Evolutionary conservation across 1,140 invertebrate species (phyloP), one percentile per base, ranked within the genome.

Genomic region (Drosophila yakuba): DNA sequence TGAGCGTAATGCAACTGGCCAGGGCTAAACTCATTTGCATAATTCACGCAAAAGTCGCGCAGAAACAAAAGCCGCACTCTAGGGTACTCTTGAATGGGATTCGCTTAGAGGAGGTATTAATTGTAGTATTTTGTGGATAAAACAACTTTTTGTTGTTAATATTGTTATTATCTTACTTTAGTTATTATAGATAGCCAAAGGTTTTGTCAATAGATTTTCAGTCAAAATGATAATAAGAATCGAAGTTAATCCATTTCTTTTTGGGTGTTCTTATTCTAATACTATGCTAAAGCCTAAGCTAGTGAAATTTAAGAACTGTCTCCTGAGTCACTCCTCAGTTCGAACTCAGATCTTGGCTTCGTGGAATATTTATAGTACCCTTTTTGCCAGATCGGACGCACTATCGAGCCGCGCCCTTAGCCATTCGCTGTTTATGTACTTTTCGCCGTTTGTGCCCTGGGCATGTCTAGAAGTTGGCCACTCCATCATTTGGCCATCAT

Each of bases 391-490:
- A 39, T 39, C 25, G 35, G 52, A 69, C 20, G 17, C 35, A 39
- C 43, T 39, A 51, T 57, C 17, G 61, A 47, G 73, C 84, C 77
- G 76, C 84, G 73, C 84, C 84, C 68, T 72, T 72, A 78, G 56
- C 62, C 51, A 71, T 48, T 39, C 44, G 17, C 17, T 12, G 56
- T 7, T 57, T 73, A 59, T 61, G 58, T 56, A 32, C 57, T 62
- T 64, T 50, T 59, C 10, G 38, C 28, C 7, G 81, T 69, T 66
- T 83, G 61, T 83, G 78, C 79, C 71, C 83, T 88, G 83, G 74
- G 77, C 76, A 74, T 80, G 80, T 88, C 76, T 77, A 84, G 77
- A 86, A 80, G 80, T 83, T 78, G 69, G 64, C 52, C 83, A 83
- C 74, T 79, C 38, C 62, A 52, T 36, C 58, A 74, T 47, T 60